Evolutionary conservation across 2,113 vertebrate genomes (phyloP).

Genomic region (Anser cygnoides): DNA sequence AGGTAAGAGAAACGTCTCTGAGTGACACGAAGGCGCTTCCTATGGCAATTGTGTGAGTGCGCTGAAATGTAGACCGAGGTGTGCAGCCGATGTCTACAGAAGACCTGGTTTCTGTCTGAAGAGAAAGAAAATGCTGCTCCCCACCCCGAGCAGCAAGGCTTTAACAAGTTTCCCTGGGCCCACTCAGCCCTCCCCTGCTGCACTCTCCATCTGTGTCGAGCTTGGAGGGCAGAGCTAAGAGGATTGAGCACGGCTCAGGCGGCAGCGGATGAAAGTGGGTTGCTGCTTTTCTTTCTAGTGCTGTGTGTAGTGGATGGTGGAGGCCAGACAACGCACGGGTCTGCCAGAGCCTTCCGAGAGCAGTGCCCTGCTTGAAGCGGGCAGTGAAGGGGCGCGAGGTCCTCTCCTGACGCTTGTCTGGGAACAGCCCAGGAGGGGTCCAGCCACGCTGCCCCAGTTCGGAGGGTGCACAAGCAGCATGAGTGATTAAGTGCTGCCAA

Average conservation of each 20-base stretch:
- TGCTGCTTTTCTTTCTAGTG: neutral
- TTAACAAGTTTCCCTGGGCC: rapidly evolving
- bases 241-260: neutral
- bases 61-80: rapidly evolving
- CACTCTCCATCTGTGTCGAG: neutral
- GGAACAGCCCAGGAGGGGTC: neutral
- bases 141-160: rapidly evolving
- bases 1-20: neutral
- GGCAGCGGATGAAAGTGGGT: neutral
- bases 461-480: neutral
- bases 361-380: neutral
- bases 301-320: neutral
- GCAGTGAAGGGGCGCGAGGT: neutral
- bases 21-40: neutral
- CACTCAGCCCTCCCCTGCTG: neutral
- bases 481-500: neutral
- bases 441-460: rapidly evolving
- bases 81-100: neutral
- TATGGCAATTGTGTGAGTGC: rapidly evolving
- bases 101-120: neutral
- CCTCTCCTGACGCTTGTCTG: rapidly evolving
- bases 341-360: neutral
- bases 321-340: neutral
- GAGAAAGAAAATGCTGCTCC: neutral
- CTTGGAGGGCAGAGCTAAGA: neutral